These are phyloP conservation scores for Baronia brevicornis DNA, from an alignment of 2,888 invertebrate species.

Conservation along the genomic window DNA sequence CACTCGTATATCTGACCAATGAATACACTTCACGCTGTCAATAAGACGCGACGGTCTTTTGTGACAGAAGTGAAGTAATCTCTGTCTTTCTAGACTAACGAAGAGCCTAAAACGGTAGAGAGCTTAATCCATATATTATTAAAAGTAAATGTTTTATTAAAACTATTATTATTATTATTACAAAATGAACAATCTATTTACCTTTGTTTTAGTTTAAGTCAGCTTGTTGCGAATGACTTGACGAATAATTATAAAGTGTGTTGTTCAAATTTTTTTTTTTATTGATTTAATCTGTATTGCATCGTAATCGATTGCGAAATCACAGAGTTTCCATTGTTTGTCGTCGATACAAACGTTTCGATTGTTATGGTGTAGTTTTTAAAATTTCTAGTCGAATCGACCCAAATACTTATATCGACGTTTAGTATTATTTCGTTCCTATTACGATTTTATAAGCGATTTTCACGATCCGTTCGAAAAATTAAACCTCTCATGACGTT, in stretches of 20 bases:
- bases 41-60: constrained; percentile 1
- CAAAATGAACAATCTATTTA: constrained; percentile 52
- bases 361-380: constrained; percentile 30
- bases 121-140: constrained; percentile 70
- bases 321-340: constrained; percentile 40
- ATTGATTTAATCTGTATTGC: too few relatives aligned
- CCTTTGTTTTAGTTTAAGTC: constrained; percentile 66
- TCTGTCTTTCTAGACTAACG: constrained; percentile 55
- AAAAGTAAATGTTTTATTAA: constrained; percentile 68
- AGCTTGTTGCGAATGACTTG: constrained; percentile 65
- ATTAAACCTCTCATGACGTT: too few relatives aligned
- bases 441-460: constrained; percentile 17
- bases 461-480: constrained; percentile 15
- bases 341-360: constrained; percentile 37
- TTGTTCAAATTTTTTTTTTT: constrained; percentile 23
- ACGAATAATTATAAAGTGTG: constrained; percentile 50
- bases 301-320: constrained; percentile 39
- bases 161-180: constrained; percentile 46
- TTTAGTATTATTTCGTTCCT: constrained; percentile 60
- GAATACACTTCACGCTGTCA: too few relatives aligned
- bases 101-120: constrained; percentile 70
- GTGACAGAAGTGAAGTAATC: constrained; percentile 33
- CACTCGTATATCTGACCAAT: too few relatives aligned
- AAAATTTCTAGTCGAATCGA: constrained; percentile 64
- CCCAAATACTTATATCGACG: constrained; percentile 57